Percentiles rank a stretch among this genome's conserved stretches.
phyloP scores from a whole-genome alignment of 2,113 vertebrate genomes.

The Stegastes partitus region DNA sequence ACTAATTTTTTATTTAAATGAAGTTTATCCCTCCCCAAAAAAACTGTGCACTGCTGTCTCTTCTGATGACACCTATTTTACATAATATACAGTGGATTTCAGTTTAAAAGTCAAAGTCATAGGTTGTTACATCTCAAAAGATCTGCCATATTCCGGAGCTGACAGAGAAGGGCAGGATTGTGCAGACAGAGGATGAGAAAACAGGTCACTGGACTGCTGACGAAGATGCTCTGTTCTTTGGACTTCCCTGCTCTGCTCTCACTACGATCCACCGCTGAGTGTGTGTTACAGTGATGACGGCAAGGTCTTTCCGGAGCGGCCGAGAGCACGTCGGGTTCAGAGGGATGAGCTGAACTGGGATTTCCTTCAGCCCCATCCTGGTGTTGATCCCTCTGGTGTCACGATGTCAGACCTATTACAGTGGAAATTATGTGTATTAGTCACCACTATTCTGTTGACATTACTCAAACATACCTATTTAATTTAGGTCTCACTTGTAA shows the following conservation, averaged over 20 bases:
- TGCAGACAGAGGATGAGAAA: constrained; percentile 22
- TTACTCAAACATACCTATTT: neutral
- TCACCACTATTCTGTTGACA: constrained; percentile 4
- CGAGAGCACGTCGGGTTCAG: constrained; percentile 42
- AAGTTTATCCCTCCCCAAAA: no score
- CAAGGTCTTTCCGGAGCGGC: constrained; percentile 59
- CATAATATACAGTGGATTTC: neutral
- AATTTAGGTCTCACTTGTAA: no score
- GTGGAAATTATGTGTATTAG: constrained; percentile 35
- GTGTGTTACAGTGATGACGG: constrained; percentile 32
- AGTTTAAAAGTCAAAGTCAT: neutral
- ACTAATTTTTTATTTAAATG: no score
- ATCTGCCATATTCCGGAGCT: neutral
- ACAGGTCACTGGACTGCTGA: constrained; percentile 26
- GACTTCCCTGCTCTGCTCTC: constrained; percentile 6
- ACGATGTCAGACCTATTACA: constrained; percentile 6
- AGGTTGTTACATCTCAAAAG: neutral
- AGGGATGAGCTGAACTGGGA: constrained; percentile 68
- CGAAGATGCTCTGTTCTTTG: constrained; percentile 30
- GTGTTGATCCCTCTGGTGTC: constrained; percentile 47
- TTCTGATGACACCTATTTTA: no score
- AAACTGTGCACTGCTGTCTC: no score
- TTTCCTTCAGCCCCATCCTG: constrained; percentile 82
- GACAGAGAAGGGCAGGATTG: neutral
- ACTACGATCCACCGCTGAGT: neutral